Evolutionary conservation across 1,140 invertebrate species (phyloP).

Genomic region (Paraescarpia echinospica): DNA sequence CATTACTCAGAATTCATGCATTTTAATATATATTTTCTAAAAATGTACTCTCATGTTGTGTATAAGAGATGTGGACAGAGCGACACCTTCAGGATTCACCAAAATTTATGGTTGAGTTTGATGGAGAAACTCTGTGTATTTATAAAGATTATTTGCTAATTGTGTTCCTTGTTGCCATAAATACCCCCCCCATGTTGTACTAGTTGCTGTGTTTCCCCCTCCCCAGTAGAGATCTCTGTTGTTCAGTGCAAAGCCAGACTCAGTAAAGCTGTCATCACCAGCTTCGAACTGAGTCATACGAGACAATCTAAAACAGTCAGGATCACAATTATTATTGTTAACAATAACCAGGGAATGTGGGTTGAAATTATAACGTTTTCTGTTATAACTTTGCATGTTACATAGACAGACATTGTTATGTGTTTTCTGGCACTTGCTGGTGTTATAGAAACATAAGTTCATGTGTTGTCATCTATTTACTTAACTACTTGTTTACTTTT

Average conservation of each 20-base stretch:
- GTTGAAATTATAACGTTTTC: background rate
- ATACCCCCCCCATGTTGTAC: background rate
- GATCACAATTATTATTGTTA: too few relatives aligned
- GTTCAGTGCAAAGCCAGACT: background rate
- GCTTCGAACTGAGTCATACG: background rate
- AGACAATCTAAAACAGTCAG: background rate
- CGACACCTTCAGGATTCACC: too few relatives aligned
- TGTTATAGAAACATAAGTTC: background rate
- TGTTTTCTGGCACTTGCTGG: background rate
- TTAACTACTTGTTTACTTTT: background rate
- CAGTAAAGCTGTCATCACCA: background rate
- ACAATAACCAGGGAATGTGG: background rate
- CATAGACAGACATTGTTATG: background rate
- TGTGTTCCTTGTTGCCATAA: background rate
- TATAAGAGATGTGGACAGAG: too few relatives aligned
- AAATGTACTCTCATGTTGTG: too few relatives aligned
- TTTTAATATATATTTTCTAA: too few relatives aligned
- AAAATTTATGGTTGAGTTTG: background rate
- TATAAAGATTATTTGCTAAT: background rate
- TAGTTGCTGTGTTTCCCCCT: background rate
- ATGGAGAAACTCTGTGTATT: background rate
- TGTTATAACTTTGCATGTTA: background rate
- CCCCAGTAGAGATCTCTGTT: background rate
- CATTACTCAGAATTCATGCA: too few relatives aligned
- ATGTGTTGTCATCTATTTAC: background rate